These are phyloP conservation scores for Cataglyphis hispanica DNA, from an alignment of 1,140 invertebrate genomes.

Conservation along the genomic window DNA sequence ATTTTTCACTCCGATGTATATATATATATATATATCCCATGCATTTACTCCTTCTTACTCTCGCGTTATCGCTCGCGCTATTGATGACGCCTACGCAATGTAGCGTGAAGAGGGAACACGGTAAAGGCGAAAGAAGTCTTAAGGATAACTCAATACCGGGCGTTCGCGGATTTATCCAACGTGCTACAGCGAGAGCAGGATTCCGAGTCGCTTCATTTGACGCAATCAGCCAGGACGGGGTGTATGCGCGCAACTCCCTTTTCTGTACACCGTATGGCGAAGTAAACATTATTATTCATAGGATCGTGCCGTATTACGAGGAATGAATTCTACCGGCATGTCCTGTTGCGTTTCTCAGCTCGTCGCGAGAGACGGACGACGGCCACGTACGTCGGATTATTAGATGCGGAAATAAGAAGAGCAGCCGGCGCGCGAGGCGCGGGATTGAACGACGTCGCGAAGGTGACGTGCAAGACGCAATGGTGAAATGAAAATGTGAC, in stretches of 20 bases:
- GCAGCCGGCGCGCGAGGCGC: neutral
- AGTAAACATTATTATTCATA: conserved; percentile 77
- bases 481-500: conserved; percentile 28
- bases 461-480: neutral
- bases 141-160: conserved; percentile 49
- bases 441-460: neutral
- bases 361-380: conserved; percentile 36
- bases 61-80: conserved; percentile 20
- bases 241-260: conserved; percentile 16
- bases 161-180: conserved; percentile 55
- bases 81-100: neutral
- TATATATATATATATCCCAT: conserved; percentile 33
- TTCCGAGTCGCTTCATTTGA: conserved; percentile 67
- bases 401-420: conserved; percentile 48
- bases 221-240: conserved; percentile 65
- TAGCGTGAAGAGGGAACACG: conserved; percentile 23
- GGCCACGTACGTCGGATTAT: conserved; percentile 66
- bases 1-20: conserved; percentile 38
- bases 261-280: neutral
- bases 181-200: conserved; percentile 10
- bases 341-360: conserved; percentile 49
- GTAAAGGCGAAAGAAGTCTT: conserved; percentile 47
- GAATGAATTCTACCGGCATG: conserved; percentile 37
- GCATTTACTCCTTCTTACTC: neutral
- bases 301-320: conserved; percentile 70